These are phyloP conservation scores for Cerceris ruficornis DNA, from an alignment of 2,888 invertebrate species.

Conservation along the genomic window DNA sequence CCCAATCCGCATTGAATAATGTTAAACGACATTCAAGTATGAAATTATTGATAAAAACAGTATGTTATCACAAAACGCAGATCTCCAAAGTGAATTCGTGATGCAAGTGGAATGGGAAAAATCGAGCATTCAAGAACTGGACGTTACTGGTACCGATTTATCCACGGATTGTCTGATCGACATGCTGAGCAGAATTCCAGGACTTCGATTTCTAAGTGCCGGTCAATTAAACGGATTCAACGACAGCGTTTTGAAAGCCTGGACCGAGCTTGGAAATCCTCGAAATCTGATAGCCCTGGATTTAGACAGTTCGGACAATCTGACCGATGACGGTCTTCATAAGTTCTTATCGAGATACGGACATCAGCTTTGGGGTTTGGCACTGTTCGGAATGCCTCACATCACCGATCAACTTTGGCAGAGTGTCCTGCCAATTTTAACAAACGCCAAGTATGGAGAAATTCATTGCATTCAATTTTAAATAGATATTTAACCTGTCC, in stretches of 20 bases:
- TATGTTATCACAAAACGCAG: slow-evolving; percentile 82
- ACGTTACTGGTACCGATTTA: slow-evolving; percentile 98
- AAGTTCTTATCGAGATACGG: slow-evolving; percentile 96
- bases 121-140: slow-evolving; percentile 95
- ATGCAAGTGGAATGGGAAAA: slow-evolving; percentile 99
- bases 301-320: slow-evolving; percentile 96
- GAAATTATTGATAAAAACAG: too few species aligned
- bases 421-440: slow-evolving; percentile 94
- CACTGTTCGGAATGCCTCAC: slow-evolving; percentile 97
- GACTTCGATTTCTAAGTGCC: slow-evolving; percentile 94
- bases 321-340: slow-evolving; percentile 95
- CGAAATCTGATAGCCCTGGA: slow-evolving; percentile 92
- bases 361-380: slow-evolving; percentile 92
- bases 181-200: slow-evolving; percentile 93
- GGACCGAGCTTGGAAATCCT: slow-evolving; percentile 93
- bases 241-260: slow-evolving; percentile 95
- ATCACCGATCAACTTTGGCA: slow-evolving; percentile 99
- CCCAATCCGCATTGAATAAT: too few species aligned
- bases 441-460: slow-evolving; percentile 92
- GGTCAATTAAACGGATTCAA: slow-evolving; percentile 99
- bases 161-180: slow-evolving; percentile 96
- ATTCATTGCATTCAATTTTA: background rate
- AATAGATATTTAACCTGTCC: background rate
- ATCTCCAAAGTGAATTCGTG: slow-evolving; percentile 94
- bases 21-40: too few species aligned